Conservation (phyloP, 1,140 invertebrate species). For the Yoshiicerus persimilis region DNA sequence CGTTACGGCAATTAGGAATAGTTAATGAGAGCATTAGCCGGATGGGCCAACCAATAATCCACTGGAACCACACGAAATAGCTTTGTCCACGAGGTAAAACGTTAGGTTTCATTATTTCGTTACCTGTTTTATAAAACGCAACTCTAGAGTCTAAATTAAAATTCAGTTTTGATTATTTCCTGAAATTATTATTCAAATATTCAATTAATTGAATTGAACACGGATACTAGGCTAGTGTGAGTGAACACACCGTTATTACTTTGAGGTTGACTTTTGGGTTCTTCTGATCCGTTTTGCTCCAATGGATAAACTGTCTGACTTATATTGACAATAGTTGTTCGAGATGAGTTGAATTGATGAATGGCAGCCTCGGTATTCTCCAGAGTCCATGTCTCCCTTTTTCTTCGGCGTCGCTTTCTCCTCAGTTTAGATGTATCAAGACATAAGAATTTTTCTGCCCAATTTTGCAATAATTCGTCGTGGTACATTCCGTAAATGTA, state of each 20-base stretch:
- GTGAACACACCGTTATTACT: not conserved
- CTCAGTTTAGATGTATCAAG: not conserved
- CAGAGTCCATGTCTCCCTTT: constrained; percentile 68
- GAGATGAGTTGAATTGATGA: not conserved
- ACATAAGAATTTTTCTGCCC: not conserved
- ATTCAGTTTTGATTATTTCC: no score
- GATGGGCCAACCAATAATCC: constrained; percentile 77
- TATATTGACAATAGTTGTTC: not conserved
- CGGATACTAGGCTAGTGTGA: no score
- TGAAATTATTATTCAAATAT: no score
- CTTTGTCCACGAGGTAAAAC: not conserved
- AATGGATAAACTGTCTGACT: not conserved
- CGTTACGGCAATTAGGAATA: constrained; percentile 75
- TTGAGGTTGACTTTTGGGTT: not conserved
- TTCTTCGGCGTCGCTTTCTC: not conserved
- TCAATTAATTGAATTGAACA: no score
- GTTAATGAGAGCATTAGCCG: constrained; percentile 69
- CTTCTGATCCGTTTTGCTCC: not conserved
- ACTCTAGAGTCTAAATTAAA: no score
- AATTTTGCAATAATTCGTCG: not conserved
- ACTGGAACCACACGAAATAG: constrained; percentile 60
- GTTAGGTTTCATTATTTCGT: constrained; percentile 88
- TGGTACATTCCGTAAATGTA: constrained; percentile 35
- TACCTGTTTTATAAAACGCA: constrained; percentile 72
- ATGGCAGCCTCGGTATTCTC: not conserved